Evolutionary conservation across 2,113 vertebrate genomes (phyloP), one percentile per base, ranked within the genome.

Genomic region (Syngnathus scovelli): DNA sequence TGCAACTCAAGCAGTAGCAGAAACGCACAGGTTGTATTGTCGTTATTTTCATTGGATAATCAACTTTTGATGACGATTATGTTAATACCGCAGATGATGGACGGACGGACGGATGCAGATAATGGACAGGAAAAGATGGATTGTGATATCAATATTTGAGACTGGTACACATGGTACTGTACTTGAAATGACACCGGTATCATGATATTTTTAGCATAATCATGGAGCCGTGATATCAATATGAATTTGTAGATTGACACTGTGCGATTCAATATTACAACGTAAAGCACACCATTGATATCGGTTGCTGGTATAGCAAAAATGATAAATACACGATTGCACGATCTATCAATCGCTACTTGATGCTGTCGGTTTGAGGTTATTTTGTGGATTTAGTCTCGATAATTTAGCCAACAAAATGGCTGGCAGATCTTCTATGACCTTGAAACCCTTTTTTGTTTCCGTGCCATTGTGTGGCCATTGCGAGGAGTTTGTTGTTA

Each of bases 1-100:
- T 89, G 68, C 78, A 76, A 61, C 83, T 90, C 72, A 89, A 89
- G 75, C 83, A 85, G 83, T 88, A 89, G 63, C 89, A 88, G 86
- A 71, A 89, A 90, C 77, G 90, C 88, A 72, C 90, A 91, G 89
- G 89, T 88, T 82, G 60, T 43, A 0, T 2, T 43, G 41, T 3
- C 11, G 41, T 43, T 2, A 43, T 27, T 27, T 27, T 27, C 41
- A 43, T 43, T 12, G 41, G 11, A 43, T 43, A 43, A 43, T 43
- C 41, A 43, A 11, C 10, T 43, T 43, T 43, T 43, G 9, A 43
- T 1, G 10, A 12, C 10, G 10, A 43, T 19, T 6, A 49, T 49
- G 16, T 49, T 49, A 16, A 46, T 46, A 5, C 15, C 16, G 13
- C 18, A 49, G 12, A 46, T 4, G 5, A 49, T 49, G 46, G 27